Conservation (phyloP, 2,888 invertebrate genomes). For the Melangyna quadrimaculata region DNA sequence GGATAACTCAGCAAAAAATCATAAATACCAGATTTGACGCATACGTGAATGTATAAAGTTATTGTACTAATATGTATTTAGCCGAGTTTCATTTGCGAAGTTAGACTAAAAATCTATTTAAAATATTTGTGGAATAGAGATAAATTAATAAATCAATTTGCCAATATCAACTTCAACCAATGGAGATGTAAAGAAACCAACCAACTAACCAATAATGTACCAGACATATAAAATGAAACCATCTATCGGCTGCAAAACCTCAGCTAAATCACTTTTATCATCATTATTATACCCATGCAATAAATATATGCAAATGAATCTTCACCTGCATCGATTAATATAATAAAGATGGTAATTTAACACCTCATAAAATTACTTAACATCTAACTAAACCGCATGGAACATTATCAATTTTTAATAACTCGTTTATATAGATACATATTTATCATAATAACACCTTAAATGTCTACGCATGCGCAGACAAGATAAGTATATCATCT, state of each 20-base stretch:
- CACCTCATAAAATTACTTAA: conserved; percentile 34
- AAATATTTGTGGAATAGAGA: not conserved
- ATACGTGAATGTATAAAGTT: too few species aligned
- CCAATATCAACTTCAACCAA: not conserved
- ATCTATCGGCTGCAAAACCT: not conserved
- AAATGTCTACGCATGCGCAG: conserved; percentile 49
- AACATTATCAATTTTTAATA: conserved; percentile 11
- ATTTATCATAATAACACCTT: not conserved
- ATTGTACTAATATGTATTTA: too few species aligned
- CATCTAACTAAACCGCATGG: conserved; percentile 12
- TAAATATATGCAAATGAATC: conserved; percentile 17
- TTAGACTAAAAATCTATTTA: too few species aligned
- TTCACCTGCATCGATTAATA: not conserved
- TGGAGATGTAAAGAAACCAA: not conserved
- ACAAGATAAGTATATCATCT: conserved; percentile 5
- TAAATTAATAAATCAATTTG: not conserved
- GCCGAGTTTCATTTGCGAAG: too few species aligned
- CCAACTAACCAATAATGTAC: not conserved
- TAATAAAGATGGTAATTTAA: conserved; percentile 16
- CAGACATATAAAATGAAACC: not conserved
- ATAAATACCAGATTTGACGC: too few species aligned
- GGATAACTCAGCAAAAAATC: too few species aligned
- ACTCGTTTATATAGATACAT: not conserved
- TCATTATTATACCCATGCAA: not conserved
- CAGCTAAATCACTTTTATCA: not conserved